Conservation (phyloP, 2,888 invertebrate genomes). For the Temnothorax unifasciatus region DNA sequence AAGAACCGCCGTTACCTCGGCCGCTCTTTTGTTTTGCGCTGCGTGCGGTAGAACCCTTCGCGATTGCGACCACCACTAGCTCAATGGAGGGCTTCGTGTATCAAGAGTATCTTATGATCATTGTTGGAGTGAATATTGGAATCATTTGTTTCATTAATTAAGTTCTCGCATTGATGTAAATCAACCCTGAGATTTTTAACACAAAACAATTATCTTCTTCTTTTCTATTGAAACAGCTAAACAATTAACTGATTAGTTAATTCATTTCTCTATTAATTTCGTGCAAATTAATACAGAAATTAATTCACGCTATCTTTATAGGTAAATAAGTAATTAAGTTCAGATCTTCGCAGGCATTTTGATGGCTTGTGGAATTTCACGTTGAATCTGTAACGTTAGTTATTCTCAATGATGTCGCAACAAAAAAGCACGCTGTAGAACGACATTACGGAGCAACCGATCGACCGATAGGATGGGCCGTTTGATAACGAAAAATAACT, state of each 20-base stretch:
- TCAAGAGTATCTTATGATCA: constrained; percentile 47
- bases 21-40: constrained; percentile 50
- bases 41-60: constrained; percentile 29
- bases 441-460: constrained; percentile 72
- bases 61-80: constrained; percentile 30
- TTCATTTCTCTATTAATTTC: neutral
- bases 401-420: neutral
- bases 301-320: neutral
- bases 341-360: neutral
- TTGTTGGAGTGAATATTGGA: constrained; percentile 29
- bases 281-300: neutral
- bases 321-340: constrained; percentile 8
- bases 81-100: constrained; percentile 44
- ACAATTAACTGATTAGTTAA: neutral
- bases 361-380: neutral
- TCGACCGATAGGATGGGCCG: constrained; percentile 70
- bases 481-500: constrained; percentile 78
- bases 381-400: constrained; percentile 2
- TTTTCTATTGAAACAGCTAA: neutral
- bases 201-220: neutral
- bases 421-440: constrained; percentile 61
- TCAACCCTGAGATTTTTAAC: neutral
- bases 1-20: constrained; percentile 50
- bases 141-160: constrained; percentile 18
- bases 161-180: neutral